These are phyloP conservation scores for Tadarida brasiliensis DNA, from an alignment of 2,797 vertebrate species.

Conservation along the genomic window DNA sequence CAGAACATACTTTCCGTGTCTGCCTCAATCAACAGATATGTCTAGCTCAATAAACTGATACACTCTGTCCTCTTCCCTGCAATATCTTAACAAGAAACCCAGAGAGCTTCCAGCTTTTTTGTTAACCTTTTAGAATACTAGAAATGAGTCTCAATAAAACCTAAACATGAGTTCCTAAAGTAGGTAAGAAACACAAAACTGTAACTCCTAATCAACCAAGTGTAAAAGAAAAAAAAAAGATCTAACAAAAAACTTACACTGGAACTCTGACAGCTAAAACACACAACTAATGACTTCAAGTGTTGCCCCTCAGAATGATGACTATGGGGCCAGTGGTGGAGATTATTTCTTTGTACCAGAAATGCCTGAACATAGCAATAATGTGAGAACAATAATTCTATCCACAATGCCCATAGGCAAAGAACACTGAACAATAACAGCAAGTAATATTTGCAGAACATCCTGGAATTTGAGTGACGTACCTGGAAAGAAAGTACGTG, in stretches of 20 bases:
- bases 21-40: not conserved
- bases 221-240: not conserved
- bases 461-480: not conserved
- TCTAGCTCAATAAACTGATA: not conserved
- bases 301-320: not conserved
- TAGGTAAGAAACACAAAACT: conserved; percentile 15
- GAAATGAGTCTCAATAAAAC: conserved; percentile 48
- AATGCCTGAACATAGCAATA: conserved; percentile 61
- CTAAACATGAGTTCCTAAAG: conserved; percentile 35
- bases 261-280: conserved; percentile 16
- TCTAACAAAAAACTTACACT: not conserved
- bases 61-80: not conserved
- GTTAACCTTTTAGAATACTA: conserved; percentile 58
- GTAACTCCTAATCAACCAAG: not conserved
- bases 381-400: conserved; percentile 56
- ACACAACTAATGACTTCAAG: conserved; percentile 37
- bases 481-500: not conserved
- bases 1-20: not conserved
- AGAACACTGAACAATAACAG: conserved; percentile 47
- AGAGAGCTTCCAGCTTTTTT: not conserved
- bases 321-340: not conserved
- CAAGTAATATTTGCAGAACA: conserved; percentile 46
- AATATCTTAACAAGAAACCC: conserved; percentile 48
- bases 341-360: conserved; percentile 58
- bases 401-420: conserved; percentile 39